Conservation (phyloP, 2,888 invertebrate species). For the Aradus depressus region DNA sequence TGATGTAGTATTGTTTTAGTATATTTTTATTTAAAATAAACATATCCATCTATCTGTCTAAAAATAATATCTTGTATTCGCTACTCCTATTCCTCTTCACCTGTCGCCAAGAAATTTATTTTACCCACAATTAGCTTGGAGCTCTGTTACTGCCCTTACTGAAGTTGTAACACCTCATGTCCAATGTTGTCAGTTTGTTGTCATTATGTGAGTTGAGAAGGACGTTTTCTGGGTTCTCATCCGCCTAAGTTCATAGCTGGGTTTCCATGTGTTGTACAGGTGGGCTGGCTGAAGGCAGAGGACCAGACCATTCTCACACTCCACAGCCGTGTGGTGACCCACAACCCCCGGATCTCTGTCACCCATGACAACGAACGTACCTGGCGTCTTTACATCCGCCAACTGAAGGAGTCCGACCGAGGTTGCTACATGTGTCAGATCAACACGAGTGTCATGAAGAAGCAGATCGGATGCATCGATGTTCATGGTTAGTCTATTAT, state of each 20-base stretch:
- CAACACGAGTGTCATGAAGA: constrained; percentile 77
- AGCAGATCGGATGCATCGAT: constrained; percentile 75
- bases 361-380: constrained; percentile 66
- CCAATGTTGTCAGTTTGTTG: background rate
- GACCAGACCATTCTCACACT: constrained; percentile 80
- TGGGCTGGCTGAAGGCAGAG: constrained; percentile 80
- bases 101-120: too few species aligned
- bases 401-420: constrained; percentile 67
- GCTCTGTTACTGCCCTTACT: background rate
- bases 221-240: background rate
- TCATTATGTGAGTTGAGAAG: background rate
- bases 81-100: background rate
- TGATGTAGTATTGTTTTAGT: background rate
- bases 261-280: constrained; percentile 42
- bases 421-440: constrained; percentile 91
- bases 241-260: background rate
- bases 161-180: background rate
- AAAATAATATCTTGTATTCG: background rate
- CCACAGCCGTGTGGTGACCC: constrained; percentile 71
- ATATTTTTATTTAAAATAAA: background rate
- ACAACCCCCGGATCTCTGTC: constrained; percentile 70
- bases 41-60: background rate
- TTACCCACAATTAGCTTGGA: too few species aligned
- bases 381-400: constrained; percentile 75
- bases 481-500: constrained; percentile 27